These are phyloP conservation scores for Drosophila affinis DNA, from an alignment of 2,888 invertebrate genomes.

Conservation along the genomic window DNA sequence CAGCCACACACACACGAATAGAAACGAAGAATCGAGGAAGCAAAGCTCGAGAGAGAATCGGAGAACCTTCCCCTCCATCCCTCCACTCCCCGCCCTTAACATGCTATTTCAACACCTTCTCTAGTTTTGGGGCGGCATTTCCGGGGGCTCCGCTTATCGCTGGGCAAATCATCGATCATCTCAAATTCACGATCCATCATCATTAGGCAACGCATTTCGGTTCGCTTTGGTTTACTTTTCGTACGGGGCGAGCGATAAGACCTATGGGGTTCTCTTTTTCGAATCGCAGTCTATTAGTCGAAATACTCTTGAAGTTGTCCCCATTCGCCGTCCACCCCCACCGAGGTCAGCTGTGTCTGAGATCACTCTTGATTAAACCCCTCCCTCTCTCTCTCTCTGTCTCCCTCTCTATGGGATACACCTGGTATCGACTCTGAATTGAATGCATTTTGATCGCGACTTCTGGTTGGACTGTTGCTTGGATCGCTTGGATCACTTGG, in stretches of 20 bases:
- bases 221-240: slow-evolving; percentile 11
- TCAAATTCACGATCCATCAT: slow-evolving; percentile 79
- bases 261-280: background rate
- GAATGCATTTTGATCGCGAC: slow-evolving; percentile 29
- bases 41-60: background rate
- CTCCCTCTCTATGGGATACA: too few species aligned
- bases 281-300: background rate
- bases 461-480: slow-evolving; percentile 7
- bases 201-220: slow-evolving; percentile 60
- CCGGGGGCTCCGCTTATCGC: slow-evolving; percentile 42
- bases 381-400: too few species aligned
- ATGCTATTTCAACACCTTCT: background rate
- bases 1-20: too few species aligned
- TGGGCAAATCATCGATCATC: slow-evolving; percentile 76
- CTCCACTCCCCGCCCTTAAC: background rate
- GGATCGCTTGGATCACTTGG: slow-evolving; percentile 1
- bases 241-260: background rate
- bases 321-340: slow-evolving; percentile 49
- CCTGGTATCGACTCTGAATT: background rate
- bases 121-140: slow-evolving; percentile 29
- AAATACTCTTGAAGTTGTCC: slow-evolving; percentile 63
- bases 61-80: background rate
- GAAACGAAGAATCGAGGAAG: background rate
- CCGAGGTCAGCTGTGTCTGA: background rate
- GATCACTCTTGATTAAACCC: background rate